Percentiles rank a stretch among this genome's conserved stretches.
phyloP scores from a whole-genome alignment of 2,113 vertebrate genomes.

The Phaethornis superciliosus region DNA sequence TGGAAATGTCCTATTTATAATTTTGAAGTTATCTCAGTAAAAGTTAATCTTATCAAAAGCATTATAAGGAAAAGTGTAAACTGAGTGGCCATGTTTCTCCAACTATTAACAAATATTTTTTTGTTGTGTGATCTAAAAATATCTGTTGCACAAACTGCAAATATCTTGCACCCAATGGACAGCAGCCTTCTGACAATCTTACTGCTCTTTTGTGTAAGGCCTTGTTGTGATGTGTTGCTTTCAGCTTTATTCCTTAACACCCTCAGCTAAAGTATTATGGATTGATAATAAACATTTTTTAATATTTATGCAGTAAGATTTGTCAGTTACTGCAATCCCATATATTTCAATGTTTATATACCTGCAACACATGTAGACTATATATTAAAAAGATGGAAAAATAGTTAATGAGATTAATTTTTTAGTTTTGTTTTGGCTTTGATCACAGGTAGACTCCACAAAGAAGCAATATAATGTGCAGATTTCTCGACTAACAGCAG shows the following conservation, averaged over 20 bases:
- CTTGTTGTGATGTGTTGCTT: background rate
- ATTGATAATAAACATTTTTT: background rate
- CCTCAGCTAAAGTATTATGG: background rate
- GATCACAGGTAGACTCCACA: conserved; percentile 82
- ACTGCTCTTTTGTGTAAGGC: background rate
- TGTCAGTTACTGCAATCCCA: background rate
- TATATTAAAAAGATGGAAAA: background rate
- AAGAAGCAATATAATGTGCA: conserved; percentile 86
- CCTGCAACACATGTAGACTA: too few relatives aligned
- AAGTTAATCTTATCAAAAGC: background rate
- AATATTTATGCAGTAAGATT: background rate
- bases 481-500: conserved; percentile 86
- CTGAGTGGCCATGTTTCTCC: background rate
- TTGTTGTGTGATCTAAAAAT: background rate
- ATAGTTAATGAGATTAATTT: background rate
- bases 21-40: background rate
- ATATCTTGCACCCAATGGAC: background rate
- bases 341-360: background rate
- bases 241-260: background rate
- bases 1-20: background rate
- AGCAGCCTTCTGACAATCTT: background rate
- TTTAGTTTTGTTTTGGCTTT: background rate
- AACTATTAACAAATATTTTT: background rate
- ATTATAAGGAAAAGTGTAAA: background rate
- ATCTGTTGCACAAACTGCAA: background rate